A percentile compares a stretch with the other conserved stretches of the same genome.
Conservation (phyloP, 1,140 invertebrate species). For the Solenopsis invicta region DNA sequence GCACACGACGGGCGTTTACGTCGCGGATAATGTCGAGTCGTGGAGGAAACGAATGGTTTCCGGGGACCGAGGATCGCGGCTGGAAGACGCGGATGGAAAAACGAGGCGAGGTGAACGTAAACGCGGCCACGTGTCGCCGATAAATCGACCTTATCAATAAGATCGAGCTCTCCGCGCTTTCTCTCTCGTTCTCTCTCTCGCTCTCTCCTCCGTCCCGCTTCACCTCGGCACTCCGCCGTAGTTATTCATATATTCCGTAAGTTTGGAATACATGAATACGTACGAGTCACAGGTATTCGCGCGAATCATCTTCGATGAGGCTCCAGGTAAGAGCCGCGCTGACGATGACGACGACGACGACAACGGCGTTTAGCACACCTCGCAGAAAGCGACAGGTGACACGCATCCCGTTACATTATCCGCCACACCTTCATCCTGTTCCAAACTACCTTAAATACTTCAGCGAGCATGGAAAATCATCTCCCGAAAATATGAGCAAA, state of each 20-base stretch:
- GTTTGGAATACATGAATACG: slow-evolving; percentile 76
- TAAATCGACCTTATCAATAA: slow-evolving; percentile 77
- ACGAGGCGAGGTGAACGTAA: slow-evolving; percentile 46
- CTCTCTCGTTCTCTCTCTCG: not conserved
- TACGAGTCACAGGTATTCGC: slow-evolving; percentile 56
- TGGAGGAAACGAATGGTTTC: slow-evolving; percentile 55
- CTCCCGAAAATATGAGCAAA: not conserved
- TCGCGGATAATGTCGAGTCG: slow-evolving; percentile 59
- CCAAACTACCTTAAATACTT: not conserved
- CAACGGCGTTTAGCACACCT: slow-evolving; percentile 62
- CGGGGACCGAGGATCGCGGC: slow-evolving; percentile 21
- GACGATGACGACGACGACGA: slow-evolving; percentile 50
- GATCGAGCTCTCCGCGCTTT: slow-evolving; percentile 52
- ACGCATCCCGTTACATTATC: slow-evolving; percentile 50
- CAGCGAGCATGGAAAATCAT: slow-evolving; percentile 16
- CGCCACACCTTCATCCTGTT: not conserved
- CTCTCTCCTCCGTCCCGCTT: slow-evolving; percentile 24
- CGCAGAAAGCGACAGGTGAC: slow-evolving; percentile 50
- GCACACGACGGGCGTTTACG: slow-evolving; percentile 54
- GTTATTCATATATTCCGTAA: slow-evolving; percentile 78
- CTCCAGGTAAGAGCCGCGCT: slow-evolving; percentile 40
- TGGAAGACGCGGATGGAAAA: slow-evolving; percentile 18
- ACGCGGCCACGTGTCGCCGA: slow-evolving; percentile 71
- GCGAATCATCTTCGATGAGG: slow-evolving; percentile 68
- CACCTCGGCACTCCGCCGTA: slow-evolving; percentile 31